Evolutionary conservation across 2,888 invertebrate genomes (phyloP), one percentile per base, ranked within the genome.

Genomic region (Ichneumoninae sp.): DNA sequence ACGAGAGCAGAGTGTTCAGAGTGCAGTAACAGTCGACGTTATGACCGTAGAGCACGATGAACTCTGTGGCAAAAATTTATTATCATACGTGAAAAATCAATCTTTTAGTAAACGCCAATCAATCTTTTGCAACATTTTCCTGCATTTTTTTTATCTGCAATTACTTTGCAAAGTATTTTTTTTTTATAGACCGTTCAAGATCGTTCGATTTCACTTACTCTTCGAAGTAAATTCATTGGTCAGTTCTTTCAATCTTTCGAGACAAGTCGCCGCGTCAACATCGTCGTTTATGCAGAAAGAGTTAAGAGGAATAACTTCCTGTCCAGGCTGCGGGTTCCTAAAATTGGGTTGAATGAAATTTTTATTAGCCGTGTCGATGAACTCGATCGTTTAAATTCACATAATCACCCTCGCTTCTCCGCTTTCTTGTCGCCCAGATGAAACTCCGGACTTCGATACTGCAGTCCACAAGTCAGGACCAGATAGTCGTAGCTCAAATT

Each of bases 31-130:
- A 95, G 87, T 96, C 95, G 69, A 97, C 92, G 47, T 94, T 95
- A 22, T 95, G 94, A 0, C 97, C 97, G 89, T 97, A 97, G 0
- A 97, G 95, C 1, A 97, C 91, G 6, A 96, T 91, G 26, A 82
- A 86, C 62, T 88, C 91, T 92, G 62, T 36, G 16, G 19, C 6
- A 33, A 30, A 47, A 76, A 83, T 30, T 40, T 33, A 52, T 36
- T 40, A 50, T 40, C 13, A 70, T 3, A 26, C n/a, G 57, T 22
- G 26, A 68, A 44, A 44, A 66, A 44, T 44, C 10, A 16, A 22
- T 54, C 62, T 40, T 22, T 66, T 4, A 36, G 3, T 7, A n/a
- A 36, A 16, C 4, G 50, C 5, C 5, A 6, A n/a, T 50, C n/a
- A 1, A 26, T 6, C n/a, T 19, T 65, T 0, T 47, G 62, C 13